Evolutionary conservation across 2,888 invertebrate genomes (phyloP).

Genomic region (Diploptera punctata): DNA sequence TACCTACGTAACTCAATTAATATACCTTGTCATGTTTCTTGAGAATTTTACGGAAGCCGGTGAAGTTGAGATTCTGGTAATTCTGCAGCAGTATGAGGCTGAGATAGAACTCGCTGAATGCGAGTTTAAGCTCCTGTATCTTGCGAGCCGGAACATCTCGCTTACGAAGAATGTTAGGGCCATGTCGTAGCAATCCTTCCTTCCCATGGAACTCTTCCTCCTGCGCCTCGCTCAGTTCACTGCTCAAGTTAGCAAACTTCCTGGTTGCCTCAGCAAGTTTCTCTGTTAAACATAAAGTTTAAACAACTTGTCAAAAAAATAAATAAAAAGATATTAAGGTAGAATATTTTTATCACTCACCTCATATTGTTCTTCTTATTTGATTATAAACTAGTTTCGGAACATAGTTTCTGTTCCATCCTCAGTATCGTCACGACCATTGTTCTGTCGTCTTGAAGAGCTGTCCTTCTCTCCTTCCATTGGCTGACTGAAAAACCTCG

Average conservation of each 20-base stretch:
- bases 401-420: too few relatives aligned
- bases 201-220: constrained; percentile 45
- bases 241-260: constrained; percentile 75
- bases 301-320: background rate
- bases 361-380: too few relatives aligned
- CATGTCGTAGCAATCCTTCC: constrained; percentile 39
- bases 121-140: constrained; percentile 82
- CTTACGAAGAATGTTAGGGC: constrained; percentile 49
- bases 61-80: constrained; percentile 87
- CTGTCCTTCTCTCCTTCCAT: too few relatives aligned
- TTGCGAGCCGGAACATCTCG: constrained; percentile 66
- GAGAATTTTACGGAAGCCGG: constrained; percentile 88
- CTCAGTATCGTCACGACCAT: too few relatives aligned
- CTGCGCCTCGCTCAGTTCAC: constrained; percentile 67
- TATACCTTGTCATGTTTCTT: constrained; percentile 91
- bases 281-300: constrained; percentile 62
- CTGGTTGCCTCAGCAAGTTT: constrained; percentile 88
- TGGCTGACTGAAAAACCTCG: too few relatives aligned
- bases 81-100: constrained; percentile 86
- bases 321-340: background rate
- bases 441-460: too few relatives aligned
- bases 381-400: too few relatives aligned
- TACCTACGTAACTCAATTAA: too few relatives aligned
- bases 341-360: too few relatives aligned
- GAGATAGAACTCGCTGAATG: constrained; percentile 90